Base-by-base conservation (phyloP, 2,888 invertebrate species). In the Hirtodrosophila cameraria region DNA sequence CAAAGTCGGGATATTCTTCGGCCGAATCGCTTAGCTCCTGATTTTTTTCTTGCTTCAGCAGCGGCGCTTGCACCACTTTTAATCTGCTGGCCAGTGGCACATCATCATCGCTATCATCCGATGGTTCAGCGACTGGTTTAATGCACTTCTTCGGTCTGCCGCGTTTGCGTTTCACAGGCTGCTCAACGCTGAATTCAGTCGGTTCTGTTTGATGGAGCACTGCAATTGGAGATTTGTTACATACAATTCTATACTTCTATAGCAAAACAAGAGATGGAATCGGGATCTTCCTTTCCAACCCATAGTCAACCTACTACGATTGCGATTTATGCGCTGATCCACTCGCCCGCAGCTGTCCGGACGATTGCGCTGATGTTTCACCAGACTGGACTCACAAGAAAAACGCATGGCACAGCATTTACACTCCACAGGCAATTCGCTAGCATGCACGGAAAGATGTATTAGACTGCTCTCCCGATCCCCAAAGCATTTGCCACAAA, bases 361-460 rank as follows among this genome's bases (percentile, higher is more conserved):
- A 45, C 91, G 90, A n/a, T 90, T 90, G 6, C 88, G 86, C 25
- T 91, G 88, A 75, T 92, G 92, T 70, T 92, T 92, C 12, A 90
- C 87, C 13, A 92, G 80, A 86, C 92, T 92, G 2, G 92, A 91
- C 35, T 90, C 85, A 64, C 92, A 92, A 1, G 92, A 91, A 76
- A 92, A 92, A 18, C 92, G 87, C 30, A 89, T 88, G 1, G 89
- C 89, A 71, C 92, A 92, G n/a, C 90, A 89, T 58, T 90, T 89
- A 66, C 92, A 92, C 38, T 83, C 87, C 11, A 89, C 87, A 25
- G 87, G 66, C 12, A 88, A 72, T 2, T 91, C 87, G 12, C 91
- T 91, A 0, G 91, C 90, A 55, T 92, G 92, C 31, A 92, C 69
- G 13, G 91, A 91, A 46, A 90, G 91, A 75, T 92, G 92, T 1